These are phyloP conservation scores for Elephantulus edwardii DNA, from an alignment of 2,113 vertebrate genomes.

Conservation along the genomic window DNA sequence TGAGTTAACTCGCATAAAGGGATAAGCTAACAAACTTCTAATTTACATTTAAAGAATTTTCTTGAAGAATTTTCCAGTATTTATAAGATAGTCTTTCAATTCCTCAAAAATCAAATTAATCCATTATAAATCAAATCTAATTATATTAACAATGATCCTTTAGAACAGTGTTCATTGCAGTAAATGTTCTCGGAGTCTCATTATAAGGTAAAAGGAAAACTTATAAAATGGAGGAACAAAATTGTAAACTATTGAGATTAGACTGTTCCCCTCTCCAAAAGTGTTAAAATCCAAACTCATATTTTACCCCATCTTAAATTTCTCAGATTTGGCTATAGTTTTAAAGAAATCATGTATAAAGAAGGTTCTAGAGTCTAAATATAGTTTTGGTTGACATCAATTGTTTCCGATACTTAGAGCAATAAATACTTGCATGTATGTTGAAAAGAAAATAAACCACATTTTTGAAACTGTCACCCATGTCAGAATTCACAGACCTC, in stretches of 20 bases:
- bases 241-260: background rate
- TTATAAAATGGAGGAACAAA: background rate
- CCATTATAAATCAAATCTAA: conserved; percentile 32
- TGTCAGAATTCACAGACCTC: background rate
- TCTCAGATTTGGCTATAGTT: background rate
- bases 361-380: background rate
- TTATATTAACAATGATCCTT: background rate
- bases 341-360: background rate
- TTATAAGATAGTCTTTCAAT: background rate
- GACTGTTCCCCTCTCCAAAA: background rate
- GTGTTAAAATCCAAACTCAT: background rate
- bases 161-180: background rate
- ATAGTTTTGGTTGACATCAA: background rate
- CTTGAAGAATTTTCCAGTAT: background rate
- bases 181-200: background rate
- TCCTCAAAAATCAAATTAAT: background rate
- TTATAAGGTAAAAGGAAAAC: background rate
- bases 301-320: background rate
- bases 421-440: background rate
- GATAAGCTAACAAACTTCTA: background rate
- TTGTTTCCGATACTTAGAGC: background rate
- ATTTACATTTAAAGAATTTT: background rate
- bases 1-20: background rate
- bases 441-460: background rate
- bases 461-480: background rate